Percentiles rank a stretch among this genome's conserved stretches.
Conservation (phyloP, 2,797 vertebrate species). For the Pangasius sanitwongsei region DNA sequence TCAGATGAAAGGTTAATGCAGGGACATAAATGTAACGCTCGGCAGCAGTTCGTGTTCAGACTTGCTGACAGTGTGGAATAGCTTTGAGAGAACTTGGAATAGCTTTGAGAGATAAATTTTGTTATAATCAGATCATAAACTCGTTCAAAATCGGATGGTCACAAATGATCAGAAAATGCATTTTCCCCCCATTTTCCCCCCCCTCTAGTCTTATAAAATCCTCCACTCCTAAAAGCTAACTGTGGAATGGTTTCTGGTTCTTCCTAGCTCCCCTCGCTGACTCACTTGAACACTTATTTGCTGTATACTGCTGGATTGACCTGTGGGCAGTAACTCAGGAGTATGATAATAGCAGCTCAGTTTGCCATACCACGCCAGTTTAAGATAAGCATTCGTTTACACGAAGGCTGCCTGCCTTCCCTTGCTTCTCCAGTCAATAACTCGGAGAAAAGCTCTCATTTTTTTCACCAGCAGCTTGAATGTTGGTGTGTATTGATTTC, state of each 20-base stretch:
- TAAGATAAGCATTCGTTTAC: conserved; percentile 50
- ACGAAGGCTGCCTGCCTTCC: neutral
- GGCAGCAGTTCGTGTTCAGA: conserved; percentile 27
- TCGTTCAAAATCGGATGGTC: neutral
- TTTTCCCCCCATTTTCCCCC: neutral
- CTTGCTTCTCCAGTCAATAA: conserved; percentile 20
- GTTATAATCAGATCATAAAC: conserved; percentile 36
- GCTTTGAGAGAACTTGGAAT: conserved; percentile 29
- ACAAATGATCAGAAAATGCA: neutral
- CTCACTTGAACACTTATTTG: conserved; percentile 21
- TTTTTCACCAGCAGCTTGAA: conserved; percentile 24
- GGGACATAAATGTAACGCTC: conserved; percentile 39
- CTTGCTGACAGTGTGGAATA: conserved; percentile 40
- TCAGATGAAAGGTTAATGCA: conserved; percentile 51
- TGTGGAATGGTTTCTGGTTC: neutral
- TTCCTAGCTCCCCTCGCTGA: neutral
- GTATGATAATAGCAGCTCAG: conserved; percentile 39
- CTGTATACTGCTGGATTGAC: conserved; percentile 27
- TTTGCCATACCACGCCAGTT: conserved; percentile 10
- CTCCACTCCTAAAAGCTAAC: neutral
- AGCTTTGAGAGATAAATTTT: conserved; percentile 21
- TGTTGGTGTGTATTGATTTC: conserved; percentile 48
- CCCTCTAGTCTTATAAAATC: neutral
- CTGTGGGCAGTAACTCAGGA: conserved; percentile 20
- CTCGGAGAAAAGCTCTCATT: conserved; percentile 28